Evolutionary conservation across 2,113 vertebrate genomes (phyloP).

Genomic region (Galeopterus variegatus): DNA sequence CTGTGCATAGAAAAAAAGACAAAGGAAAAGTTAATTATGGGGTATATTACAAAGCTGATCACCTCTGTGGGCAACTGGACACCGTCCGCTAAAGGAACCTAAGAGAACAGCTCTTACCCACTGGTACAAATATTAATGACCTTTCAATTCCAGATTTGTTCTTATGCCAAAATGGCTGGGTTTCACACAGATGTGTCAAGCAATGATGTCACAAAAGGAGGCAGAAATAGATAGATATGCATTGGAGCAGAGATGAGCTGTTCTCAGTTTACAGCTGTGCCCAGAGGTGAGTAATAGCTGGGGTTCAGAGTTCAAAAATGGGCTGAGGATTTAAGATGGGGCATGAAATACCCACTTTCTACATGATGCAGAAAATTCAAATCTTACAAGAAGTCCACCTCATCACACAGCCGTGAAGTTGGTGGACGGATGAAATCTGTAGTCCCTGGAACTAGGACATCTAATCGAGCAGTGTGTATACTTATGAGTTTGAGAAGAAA

Average conservation of each 20-base stretch:
- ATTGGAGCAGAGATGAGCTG: not conserved
- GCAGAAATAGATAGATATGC: not conserved
- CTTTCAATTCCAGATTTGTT: not conserved
- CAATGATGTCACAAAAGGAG: not conserved
- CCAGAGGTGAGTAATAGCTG: not conserved
- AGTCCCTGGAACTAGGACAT: not conserved
- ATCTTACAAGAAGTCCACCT: not conserved
- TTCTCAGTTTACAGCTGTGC: not conserved
- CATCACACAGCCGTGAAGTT: not conserved
- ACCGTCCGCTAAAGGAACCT: not conserved
- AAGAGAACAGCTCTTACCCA: not conserved
- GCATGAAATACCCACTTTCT: not conserved
- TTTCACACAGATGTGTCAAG: not conserved
- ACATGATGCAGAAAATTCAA: not conserved
- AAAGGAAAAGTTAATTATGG: not conserved
- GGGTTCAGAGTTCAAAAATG: not conserved
- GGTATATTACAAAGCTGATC: not conserved
- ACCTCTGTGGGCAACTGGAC: not conserved
- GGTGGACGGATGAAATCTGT: not conserved
- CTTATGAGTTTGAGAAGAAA: not conserved
- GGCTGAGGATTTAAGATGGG: not conserved
- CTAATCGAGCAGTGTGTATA: not conserved
- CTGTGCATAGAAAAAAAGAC: not conserved
- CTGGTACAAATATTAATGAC: not conserved
- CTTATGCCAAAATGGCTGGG: not conserved